Percentiles rank a stretch among this genome's conserved stretches.
phyloP scores from a whole-genome alignment of 2,797 vertebrate species.

The Sus cebifrons region DNA sequence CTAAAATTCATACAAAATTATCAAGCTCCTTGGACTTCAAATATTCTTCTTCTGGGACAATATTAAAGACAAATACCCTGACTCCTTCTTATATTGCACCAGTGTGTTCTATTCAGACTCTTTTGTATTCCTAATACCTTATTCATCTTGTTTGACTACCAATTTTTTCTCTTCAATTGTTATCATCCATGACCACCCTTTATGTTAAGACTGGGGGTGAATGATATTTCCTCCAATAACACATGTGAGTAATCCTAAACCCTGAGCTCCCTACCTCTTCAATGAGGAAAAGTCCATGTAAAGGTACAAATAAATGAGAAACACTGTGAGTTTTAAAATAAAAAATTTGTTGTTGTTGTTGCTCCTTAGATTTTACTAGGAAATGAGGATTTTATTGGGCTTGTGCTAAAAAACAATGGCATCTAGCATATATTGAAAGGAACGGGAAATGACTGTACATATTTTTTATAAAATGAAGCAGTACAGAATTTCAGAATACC shows the following conservation, averaged over 20 bases:
- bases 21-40: background rate
- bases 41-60: background rate
- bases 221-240: background rate
- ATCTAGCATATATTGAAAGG: background rate
- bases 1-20: background rate
- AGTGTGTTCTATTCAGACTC: background rate
- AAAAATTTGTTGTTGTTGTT: background rate
- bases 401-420: background rate
- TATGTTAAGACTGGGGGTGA: background rate
- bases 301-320: background rate
- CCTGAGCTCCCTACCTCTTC: background rate
- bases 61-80: background rate
- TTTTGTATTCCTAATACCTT: background rate
- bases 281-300: background rate
- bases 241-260: background rate
- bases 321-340: conserved; percentile 3
- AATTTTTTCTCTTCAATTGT: background rate
- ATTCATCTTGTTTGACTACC: background rate
- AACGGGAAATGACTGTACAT: background rate
- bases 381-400: background rate
- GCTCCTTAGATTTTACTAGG: background rate
- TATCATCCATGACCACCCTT: background rate
- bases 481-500: background rate
- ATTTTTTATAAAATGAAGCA: conserved; percentile 39
- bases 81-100: background rate